Evolutionary conservation across 2,888 invertebrate genomes (phyloP).

Genomic region (Cheilosia vulpina): DNA sequence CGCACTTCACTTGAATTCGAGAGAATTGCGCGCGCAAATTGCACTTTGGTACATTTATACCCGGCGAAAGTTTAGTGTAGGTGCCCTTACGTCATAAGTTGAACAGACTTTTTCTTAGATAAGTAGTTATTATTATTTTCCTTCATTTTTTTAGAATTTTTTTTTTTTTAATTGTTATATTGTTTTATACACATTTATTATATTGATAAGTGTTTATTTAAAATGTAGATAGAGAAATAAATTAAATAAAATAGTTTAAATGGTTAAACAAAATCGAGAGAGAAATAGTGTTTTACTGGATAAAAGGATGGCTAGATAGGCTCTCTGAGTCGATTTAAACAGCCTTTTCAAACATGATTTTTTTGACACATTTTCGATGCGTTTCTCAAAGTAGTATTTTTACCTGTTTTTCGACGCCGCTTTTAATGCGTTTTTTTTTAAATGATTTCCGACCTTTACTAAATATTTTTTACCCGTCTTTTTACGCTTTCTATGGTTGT

Average conservation of each 20-base stretch:
- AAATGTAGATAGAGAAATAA: conserved; percentile 55
- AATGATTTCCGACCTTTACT: too few species aligned
- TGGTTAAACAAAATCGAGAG: conserved; percentile 7
- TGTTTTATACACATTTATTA: conserved; percentile 66
- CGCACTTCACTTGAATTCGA: background rate
- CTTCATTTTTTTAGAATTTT: conserved; percentile 19
- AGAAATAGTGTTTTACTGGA: background rate
- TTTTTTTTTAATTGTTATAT: conserved; percentile 45
- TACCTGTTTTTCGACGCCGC: too few species aligned
- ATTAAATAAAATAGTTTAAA: conserved; percentile 52
- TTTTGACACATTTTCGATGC: too few species aligned
- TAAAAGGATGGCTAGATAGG: too few species aligned
- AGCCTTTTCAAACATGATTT: too few species aligned
- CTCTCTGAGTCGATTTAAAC: too few species aligned
- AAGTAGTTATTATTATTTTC: conserved; percentile 30
- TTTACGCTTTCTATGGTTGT: too few species aligned
- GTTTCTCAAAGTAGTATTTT: too few species aligned
- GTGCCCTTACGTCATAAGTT: conserved; percentile 49
- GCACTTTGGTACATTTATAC: conserved; percentile 17
- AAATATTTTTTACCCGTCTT: too few species aligned
- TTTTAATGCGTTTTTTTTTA: too few species aligned
- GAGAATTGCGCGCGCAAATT: conserved; percentile 8
- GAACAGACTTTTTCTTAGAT: conserved; percentile 42
- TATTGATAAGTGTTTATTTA: conserved; percentile 69
- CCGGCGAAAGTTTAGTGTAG: conserved; percentile 27